phyloP scores from a whole-genome alignment of 2,888 invertebrate species.

The Orgyia antiqua region DNA sequence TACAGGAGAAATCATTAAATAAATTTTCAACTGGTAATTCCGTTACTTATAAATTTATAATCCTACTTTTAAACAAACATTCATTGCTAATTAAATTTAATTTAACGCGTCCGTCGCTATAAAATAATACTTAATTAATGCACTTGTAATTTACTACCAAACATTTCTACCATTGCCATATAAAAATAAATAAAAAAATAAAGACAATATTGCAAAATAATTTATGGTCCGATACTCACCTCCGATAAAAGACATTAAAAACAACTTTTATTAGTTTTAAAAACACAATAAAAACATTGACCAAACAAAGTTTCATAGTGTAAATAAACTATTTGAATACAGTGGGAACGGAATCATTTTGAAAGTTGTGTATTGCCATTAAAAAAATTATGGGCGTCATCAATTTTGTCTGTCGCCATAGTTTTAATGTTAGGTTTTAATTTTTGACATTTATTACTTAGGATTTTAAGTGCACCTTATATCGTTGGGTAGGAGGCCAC shows the following conservation, averaged over 20 bases:
- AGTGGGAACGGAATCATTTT: constrained; percentile 46
- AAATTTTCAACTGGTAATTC: constrained; percentile 1
- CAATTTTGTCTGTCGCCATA: constrained; percentile 62
- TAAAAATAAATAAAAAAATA: constrained; percentile 15
- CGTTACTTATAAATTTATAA: constrained; percentile 2
- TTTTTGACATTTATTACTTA: constrained; percentile 58
- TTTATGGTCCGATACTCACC: constrained; percentile 37
- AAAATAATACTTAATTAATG: constrained; percentile 19
- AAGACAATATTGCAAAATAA: constrained; percentile 34
- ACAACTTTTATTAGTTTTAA: constrained; percentile 51
- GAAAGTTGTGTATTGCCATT: constrained; percentile 51
- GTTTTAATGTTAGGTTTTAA: constrained; percentile 54
- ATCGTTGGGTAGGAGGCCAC: constrained; percentile 1
- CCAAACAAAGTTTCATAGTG: constrained; percentile 54
- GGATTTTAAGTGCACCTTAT: constrained; percentile 11
- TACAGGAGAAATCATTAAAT: not conserved
- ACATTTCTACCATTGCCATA: constrained; percentile 4
- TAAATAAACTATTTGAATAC: constrained; percentile 53
- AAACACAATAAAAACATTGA: constrained; percentile 53
- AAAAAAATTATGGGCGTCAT: constrained; percentile 63
- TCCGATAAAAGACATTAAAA: constrained; percentile 35
- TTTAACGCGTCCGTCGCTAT: constrained; percentile 7
- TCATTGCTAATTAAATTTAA: constrained; percentile 2
- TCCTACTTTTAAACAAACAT: not conserved
- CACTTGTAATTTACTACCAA: constrained; percentile 16